These are phyloP conservation scores for Tragelaphus buxtoni DNA, from an alignment of 2,113 vertebrate genomes.

Conservation along the genomic window DNA sequence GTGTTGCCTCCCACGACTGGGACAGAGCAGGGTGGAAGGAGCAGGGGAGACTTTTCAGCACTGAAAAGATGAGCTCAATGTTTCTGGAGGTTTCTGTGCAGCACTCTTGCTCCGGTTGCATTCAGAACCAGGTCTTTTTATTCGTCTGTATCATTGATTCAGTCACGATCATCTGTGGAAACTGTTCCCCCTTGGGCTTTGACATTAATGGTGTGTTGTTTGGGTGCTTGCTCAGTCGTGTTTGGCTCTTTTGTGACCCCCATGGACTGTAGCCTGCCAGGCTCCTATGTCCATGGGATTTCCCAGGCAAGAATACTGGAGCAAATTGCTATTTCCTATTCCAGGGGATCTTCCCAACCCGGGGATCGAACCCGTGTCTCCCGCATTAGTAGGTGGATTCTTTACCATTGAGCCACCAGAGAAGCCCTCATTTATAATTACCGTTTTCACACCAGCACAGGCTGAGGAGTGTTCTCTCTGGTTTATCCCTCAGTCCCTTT, in stretches of 20 bases:
- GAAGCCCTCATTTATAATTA: not conserved
- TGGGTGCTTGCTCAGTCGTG: not conserved
- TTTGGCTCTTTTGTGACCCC: not conserved
- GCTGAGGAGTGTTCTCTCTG: not conserved
- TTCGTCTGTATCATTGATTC: not conserved
- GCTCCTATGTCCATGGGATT: not conserved
- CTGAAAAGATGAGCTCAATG: constrained; percentile 68
- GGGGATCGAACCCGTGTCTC: not conserved
- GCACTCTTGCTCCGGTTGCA: constrained; percentile 52
- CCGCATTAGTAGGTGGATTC: not conserved
- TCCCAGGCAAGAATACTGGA: not conserved
- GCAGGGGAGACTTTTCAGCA: constrained; percentile 51
- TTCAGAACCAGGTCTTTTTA: constrained; percentile 68
- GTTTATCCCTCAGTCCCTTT: not conserved
- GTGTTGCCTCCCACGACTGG: constrained; percentile 70
- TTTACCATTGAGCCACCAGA: not conserved
- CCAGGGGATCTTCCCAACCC: not conserved
- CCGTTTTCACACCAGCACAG: not conserved
- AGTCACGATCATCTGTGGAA: not conserved
- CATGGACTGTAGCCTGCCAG: not conserved
- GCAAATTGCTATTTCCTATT: not conserved
- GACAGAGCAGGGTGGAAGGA: constrained; percentile 8
- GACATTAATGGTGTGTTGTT: fast-evolving
- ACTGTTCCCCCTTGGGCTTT: fast-evolving
- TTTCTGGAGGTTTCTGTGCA: constrained; percentile 70